Percentiles rank a stretch among this genome's conserved stretches.
These are phyloP conservation scores for Caenorhabditis sinica DNA, from an alignment of 2,888 invertebrate genomes.

Conservation along the genomic window DNA sequence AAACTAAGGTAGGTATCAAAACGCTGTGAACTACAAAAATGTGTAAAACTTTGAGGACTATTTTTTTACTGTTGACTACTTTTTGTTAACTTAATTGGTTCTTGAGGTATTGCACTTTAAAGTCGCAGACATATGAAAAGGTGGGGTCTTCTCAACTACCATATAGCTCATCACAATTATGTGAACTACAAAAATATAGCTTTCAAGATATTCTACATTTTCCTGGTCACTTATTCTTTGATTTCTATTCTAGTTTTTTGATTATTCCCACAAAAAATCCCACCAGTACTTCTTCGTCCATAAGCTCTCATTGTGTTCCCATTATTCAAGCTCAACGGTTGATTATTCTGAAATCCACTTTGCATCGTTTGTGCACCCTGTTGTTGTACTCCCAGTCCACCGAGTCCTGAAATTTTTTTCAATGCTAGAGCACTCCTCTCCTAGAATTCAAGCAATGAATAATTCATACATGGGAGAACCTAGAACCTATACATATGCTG, in stretches of 20 bases:
- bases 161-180: too few species aligned
- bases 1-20: neutral
- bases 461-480: constrained; percentile 2
- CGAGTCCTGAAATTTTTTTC: neutral
- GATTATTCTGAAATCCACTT: constrained; percentile 21
- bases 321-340: constrained; percentile 46
- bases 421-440: neutral
- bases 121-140: neutral
- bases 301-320: constrained; percentile 62
- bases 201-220: neutral
- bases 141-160: too few species aligned
- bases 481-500: neutral
- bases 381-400: constrained; percentile 31
- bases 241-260: neutral
- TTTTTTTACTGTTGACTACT: neutral
- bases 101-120: neutral
- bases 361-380: constrained; percentile 9
- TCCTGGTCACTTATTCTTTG: neutral
- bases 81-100: neutral
- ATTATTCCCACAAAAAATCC: neutral
- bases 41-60: neutral
- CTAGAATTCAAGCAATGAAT: neutral
- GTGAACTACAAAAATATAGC: neutral
- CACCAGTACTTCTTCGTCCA: constrained; percentile 58
- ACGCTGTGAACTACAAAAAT: neutral